Conservation (phyloP, 2,888 invertebrate genomes). For the Chromoteleia sp. region DNA sequence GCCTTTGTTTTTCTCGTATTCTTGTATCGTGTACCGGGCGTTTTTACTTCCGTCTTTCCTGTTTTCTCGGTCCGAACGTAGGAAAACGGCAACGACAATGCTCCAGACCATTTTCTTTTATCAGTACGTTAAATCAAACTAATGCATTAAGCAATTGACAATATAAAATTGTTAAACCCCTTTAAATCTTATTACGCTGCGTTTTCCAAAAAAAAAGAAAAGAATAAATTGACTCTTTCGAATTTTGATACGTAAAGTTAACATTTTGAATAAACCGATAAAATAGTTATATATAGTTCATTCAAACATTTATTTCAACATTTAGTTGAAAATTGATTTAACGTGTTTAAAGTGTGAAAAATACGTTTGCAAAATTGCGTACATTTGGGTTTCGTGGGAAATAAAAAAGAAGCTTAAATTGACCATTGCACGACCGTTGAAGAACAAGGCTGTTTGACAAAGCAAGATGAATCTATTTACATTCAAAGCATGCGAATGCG, state of each 20-base stretch:
- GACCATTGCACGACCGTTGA: not conserved
- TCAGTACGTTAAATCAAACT: slow-evolving; percentile 8
- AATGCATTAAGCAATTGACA: not conserved
- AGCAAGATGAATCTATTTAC: slow-evolving; percentile 21
- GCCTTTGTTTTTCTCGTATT: slow-evolving; percentile 45
- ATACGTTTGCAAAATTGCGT: too few relatives aligned
- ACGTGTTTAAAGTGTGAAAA: too few relatives aligned
- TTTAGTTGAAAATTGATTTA: too few relatives aligned
- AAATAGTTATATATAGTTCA: too few relatives aligned
- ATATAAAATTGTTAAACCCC: too few relatives aligned
- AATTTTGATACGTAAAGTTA: too few relatives aligned
- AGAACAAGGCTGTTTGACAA: slow-evolving; percentile 2
- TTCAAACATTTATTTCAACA: too few relatives aligned
- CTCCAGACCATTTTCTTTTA: slow-evolving; percentile 20
- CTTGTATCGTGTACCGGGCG: slow-evolving; percentile 27
- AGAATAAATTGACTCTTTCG: too few relatives aligned
- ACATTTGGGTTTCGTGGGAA: too few relatives aligned
- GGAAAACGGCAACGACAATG: slow-evolving; percentile 13
- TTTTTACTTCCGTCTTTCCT: slow-evolving; percentile 19
- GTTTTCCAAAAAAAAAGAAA: not conserved
- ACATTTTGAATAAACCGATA: too few relatives aligned
- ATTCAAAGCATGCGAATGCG: slow-evolving; percentile 22
- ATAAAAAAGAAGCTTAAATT: not conserved
- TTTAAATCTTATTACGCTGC: too few relatives aligned
- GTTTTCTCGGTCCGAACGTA: slow-evolving; percentile 8